Evolutionary conservation across 2,797 vertebrate genomes (phyloP).

Genomic region (Lycodopsis pacificus): DNA sequence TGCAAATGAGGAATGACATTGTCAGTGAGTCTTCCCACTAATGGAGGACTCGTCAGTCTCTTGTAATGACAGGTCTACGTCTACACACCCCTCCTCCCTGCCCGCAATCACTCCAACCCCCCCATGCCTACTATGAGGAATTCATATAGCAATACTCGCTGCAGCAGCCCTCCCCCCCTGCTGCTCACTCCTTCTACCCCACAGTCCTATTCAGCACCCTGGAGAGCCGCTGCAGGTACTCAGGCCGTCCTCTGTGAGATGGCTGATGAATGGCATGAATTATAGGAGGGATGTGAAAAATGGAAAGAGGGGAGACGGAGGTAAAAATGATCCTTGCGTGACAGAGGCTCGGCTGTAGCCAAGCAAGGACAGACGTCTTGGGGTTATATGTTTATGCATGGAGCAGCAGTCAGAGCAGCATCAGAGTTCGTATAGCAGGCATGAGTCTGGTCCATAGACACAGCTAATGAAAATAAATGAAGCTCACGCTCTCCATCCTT

Average conservation of each 20-base stretch:
- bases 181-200: slow-evolving; percentile 60
- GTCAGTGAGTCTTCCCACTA: slow-evolving; percentile 45
- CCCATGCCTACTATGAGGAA: slow-evolving; percentile 68
- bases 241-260: slow-evolving; percentile 70
- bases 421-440: slow-evolving; percentile 67
- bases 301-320: slow-evolving; percentile 39
- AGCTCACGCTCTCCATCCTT: slow-evolving; percentile 60
- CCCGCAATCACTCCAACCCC: slow-evolving; percentile 64
- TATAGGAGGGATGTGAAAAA: slow-evolving; percentile 67
- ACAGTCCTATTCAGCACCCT: slow-evolving; percentile 84
- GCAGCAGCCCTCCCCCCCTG: slow-evolving; percentile 58
- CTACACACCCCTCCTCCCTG: slow-evolving; percentile 33
- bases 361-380: slow-evolving; percentile 69
- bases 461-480: slow-evolving; percentile 83
- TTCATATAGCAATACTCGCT: slow-evolving; percentile 73
- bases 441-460: slow-evolving; percentile 63
- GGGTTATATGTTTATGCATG: slow-evolving; percentile 74
- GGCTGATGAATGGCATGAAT: slow-evolving; percentile 74
- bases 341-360: slow-evolving; percentile 60
- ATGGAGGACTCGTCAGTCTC: slow-evolving; percentile 66
- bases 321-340: slow-evolving; percentile 68
- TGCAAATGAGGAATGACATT: slow-evolving; percentile 29
- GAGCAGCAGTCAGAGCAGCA: slow-evolving; percentile 64
- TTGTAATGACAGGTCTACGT: slow-evolving; percentile 53
- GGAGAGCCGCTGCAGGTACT: slow-evolving; percentile 86